phyloP scores from a whole-genome alignment of 2,113 vertebrate species.

The Notiomystis cincta region DNA sequence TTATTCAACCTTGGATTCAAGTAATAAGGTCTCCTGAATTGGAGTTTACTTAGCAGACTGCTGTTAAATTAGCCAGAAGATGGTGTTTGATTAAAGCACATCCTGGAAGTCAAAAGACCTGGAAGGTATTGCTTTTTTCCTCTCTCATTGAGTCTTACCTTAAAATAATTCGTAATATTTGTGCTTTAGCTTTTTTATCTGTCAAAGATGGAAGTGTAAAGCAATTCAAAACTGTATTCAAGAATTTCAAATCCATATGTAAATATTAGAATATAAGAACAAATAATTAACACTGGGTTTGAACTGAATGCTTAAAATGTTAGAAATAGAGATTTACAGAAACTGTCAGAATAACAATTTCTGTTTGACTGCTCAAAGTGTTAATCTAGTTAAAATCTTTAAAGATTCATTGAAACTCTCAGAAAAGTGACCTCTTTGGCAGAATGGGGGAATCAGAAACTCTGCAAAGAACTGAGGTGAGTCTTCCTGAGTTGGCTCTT shows the following conservation, averaged over 20 bases:
- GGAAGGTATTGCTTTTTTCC: neutral
- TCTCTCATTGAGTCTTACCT: neutral
- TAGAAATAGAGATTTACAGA: neutral
- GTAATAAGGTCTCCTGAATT: neutral
- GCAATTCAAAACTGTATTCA: neutral
- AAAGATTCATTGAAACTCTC: neutral
- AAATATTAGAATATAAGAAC: neutral
- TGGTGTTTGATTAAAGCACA: neutral
- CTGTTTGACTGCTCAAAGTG: neutral
- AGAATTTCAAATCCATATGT: neutral
- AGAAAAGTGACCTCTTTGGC: neutral
- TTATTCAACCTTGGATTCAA: neutral
- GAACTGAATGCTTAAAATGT: neutral
- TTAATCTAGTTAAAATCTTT: neutral
- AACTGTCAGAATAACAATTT: neutral
- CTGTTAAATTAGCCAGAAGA: neutral
- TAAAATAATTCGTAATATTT: neutral
- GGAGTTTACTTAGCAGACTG: neutral
- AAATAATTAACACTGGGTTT: neutral
- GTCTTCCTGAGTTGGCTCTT: neutral
- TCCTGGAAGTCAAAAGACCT: neutral
- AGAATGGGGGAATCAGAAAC: neutral
- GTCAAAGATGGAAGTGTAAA: neutral
- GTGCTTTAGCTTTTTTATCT: neutral
- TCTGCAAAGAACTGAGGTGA: neutral